phyloP scores from a whole-genome alignment of 2,113 vertebrate genomes.

The Platysternon megacephalum region DNA sequence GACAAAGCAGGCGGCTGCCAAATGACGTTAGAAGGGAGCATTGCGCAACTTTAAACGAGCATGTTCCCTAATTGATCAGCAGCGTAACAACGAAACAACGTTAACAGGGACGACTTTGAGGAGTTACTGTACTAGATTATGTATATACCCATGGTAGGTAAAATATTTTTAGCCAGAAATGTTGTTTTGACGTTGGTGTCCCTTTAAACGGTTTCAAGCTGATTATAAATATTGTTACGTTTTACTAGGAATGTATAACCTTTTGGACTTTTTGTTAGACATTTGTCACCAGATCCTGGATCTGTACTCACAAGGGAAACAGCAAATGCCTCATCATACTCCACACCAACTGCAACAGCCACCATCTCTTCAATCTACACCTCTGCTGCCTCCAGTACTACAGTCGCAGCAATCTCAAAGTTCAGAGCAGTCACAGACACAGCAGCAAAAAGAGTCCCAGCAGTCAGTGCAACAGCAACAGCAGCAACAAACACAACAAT shows the following conservation, averaged over 20 bases:
- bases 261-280: slow-evolving; percentile 75
- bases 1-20: too few relatives aligned
- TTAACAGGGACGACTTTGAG: too few relatives aligned
- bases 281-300: slow-evolving; percentile 99
- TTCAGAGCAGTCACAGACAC: slow-evolving; percentile 74
- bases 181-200: background rate
- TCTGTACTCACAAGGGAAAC: slow-evolving; percentile 97
- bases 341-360: slow-evolving; percentile 86
- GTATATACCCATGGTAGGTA: too few relatives aligned
- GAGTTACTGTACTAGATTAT: background rate
- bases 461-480: slow-evolving; percentile 68
- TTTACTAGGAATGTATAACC: background rate
- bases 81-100: too few relatives aligned
- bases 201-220: background rate
- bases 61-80: too few relatives aligned
- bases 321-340: slow-evolving; percentile 95
- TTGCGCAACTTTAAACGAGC: too few relatives aligned
- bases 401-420: slow-evolving; percentile 72
- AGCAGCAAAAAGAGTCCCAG: slow-evolving; percentile 76
- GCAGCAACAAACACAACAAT: slow-evolving; percentile 78
- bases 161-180: background rate
- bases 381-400: slow-evolving; percentile 74
- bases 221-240: background rate
- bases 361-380: slow-evolving; percentile 79
- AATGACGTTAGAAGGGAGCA: too few relatives aligned